Evolutionary conservation across 2,797 vertebrate genomes (phyloP), one percentile per base, ranked within the genome.

Genomic region (Halcyon chelicuti): DNA sequence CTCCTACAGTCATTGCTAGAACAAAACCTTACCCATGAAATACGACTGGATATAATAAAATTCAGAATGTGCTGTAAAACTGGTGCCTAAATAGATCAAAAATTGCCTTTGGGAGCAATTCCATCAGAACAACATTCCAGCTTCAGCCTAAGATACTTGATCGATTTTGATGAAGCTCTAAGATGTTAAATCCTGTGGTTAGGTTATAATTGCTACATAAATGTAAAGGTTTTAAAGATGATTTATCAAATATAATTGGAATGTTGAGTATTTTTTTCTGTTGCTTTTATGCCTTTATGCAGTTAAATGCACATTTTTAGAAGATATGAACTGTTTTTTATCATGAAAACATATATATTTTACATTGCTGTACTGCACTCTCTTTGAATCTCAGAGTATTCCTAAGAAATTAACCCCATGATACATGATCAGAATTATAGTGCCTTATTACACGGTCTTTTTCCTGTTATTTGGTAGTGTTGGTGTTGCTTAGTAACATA

Each of bases 341-440:
- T 97, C 96, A 97, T 94, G 89, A 97, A 95, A 96, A 84, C 76
- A 84, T 71, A 72, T 93, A 67, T 63, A 90, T 95, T 89, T 92
- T 82, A 86, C 35, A 78, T 44, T 83, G 83, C 81, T 84, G 77
- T 54, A 79, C 15, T 77, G 82, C 49, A 81, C 66, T 70, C 49
- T 90, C 62, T 44, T n/a, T 76, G 71, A 93, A 76, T 84, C 57
- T 88, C 37, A 72, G 67, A 52, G 18, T 67, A 88, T 82, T 89
- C 75, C 72, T 83, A 61, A 73, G 82, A 96, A 94, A 93, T 73
- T 86, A 96, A 90, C 78, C 80, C 65, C 81, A 75, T 33, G 40
- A 83, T 85, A 94, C 19, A 70, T 37, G 31, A 81, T 57, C 58
- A 70, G 79, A 93, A 92, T 92, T 75, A 80, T 13, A 73, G 49